Percentiles rank a stretch among this genome's conserved stretches.
These are phyloP conservation scores for Axea sp. DNA, from an alignment of 2,888 invertebrate species.

Conservation along the genomic window DNA sequence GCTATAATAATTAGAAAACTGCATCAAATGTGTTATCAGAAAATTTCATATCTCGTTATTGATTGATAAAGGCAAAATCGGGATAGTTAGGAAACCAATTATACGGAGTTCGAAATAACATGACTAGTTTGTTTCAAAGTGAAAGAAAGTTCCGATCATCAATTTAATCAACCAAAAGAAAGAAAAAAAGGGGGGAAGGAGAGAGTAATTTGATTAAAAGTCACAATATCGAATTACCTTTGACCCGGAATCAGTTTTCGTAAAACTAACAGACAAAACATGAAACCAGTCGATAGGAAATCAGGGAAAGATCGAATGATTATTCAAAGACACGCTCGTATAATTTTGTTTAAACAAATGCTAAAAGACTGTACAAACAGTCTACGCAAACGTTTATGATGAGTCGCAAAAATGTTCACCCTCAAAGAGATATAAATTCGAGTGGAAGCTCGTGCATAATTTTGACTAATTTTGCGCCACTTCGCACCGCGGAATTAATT, in stretches of 20 bases:
- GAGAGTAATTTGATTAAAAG: conserved; percentile 26
- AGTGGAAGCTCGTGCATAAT: neutral
- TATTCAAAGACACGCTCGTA: neutral
- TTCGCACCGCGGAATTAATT: conserved; percentile 11
- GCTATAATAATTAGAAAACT: no score
- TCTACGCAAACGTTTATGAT: no score
- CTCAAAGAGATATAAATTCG: no score
- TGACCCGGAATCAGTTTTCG: neutral
- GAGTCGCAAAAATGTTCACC: neutral
- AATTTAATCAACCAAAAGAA: no score
- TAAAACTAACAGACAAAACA: neutral
- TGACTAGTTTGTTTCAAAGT: conserved; percentile 17
- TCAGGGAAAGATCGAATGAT: neutral
- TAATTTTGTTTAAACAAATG: conserved; percentile 6
- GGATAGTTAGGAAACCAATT: conserved; percentile 32
- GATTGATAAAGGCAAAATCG: conserved; percentile 22
- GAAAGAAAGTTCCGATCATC: conserved; percentile 18
- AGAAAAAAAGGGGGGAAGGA: no score
- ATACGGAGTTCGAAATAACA: conserved; percentile 27
- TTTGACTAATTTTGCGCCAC: conserved; percentile 2
- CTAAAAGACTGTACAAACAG: no score
- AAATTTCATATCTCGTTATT: no score
- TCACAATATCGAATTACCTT: conserved; percentile 18
- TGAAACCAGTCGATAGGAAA: neutral
- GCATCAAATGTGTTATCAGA: no score